phyloP scores from a whole-genome alignment of 2,797 vertebrate genomes.

The Phoxinus dragarum region DNA sequence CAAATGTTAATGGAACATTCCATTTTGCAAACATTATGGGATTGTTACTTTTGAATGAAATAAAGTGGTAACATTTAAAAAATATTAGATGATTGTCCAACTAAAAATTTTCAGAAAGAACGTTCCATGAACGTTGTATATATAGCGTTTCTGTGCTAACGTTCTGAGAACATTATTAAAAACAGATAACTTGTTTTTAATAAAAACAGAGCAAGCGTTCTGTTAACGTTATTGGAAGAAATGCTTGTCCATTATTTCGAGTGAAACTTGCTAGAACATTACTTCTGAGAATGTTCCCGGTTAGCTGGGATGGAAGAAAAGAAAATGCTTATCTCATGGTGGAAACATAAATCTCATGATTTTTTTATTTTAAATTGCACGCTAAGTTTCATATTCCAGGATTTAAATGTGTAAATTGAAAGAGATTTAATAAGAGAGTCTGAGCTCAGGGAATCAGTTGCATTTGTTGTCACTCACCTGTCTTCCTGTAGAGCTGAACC shows the following conservation, averaged over 20 bases:
- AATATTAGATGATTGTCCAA: background rate
- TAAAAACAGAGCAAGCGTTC: background rate
- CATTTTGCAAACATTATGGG: background rate
- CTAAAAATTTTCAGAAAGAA: background rate
- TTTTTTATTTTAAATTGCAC: too few species aligned
- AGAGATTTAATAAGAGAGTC: background rate
- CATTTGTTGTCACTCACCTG: constrained; percentile 12
- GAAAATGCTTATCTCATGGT: background rate
- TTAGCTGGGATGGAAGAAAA: background rate
- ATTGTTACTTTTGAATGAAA: too few species aligned
- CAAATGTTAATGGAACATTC: too few species aligned
- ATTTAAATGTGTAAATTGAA: background rate
- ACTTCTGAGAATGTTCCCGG: background rate
- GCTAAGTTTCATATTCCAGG: background rate
- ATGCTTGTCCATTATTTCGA: background rate
- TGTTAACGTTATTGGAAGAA: background rate
- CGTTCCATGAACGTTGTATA: background rate
- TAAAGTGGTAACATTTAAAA: too few species aligned
- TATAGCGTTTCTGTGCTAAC: background rate
- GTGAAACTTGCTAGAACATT: too few species aligned
- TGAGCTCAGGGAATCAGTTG: constrained; percentile 11
- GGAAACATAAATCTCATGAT: too few species aligned
- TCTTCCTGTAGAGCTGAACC: constrained; percentile 14
- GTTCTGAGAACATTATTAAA: background rate
- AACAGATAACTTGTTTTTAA: background rate